Percentiles rank a stretch among this genome's conserved stretches.
phyloP scores from a whole-genome alignment of 2,797 vertebrate genomes.

The Chiroxiphia lanceolata region DNA sequence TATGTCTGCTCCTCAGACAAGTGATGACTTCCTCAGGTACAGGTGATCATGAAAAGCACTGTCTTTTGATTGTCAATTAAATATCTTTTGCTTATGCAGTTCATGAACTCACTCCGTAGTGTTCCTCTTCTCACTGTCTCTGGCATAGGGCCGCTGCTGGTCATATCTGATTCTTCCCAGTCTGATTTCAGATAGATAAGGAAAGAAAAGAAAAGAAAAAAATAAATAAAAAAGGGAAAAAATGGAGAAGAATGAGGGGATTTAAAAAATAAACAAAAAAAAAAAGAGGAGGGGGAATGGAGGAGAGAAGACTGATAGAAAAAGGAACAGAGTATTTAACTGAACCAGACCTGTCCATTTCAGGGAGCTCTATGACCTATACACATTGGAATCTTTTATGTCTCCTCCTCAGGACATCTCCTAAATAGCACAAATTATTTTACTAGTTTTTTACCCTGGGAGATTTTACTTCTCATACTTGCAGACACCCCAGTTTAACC shows the following conservation, averaged over 20 bases:
- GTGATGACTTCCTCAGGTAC: neutral
- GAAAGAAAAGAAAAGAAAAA: too few species aligned
- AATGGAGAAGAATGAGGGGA: neutral
- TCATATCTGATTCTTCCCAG: neutral
- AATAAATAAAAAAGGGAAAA: too few species aligned
- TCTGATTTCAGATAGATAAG: neutral
- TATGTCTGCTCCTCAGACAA: neutral
- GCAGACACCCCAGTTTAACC: neutral
- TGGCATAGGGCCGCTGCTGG: neutral
- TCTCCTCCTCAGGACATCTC: neutral
- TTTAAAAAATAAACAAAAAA: too few species aligned
- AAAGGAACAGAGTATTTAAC: neutral
- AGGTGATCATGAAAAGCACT: neutral
- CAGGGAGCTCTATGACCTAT: neutral
- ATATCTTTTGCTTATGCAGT: neutral
- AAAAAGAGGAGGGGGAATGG: accelerated
- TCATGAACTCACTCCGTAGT: neutral
- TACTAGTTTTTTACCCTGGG: neutral
- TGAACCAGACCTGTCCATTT: neutral
- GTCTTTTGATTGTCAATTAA: neutral
- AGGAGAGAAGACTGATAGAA: neutral
- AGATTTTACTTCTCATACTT: neutral
- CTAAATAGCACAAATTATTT: neutral
- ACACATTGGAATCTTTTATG: neutral
- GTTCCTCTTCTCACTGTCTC: neutral